Base-by-base conservation (phyloP, 2,797 vertebrate species). In the Ceyx erithaca region DNA sequence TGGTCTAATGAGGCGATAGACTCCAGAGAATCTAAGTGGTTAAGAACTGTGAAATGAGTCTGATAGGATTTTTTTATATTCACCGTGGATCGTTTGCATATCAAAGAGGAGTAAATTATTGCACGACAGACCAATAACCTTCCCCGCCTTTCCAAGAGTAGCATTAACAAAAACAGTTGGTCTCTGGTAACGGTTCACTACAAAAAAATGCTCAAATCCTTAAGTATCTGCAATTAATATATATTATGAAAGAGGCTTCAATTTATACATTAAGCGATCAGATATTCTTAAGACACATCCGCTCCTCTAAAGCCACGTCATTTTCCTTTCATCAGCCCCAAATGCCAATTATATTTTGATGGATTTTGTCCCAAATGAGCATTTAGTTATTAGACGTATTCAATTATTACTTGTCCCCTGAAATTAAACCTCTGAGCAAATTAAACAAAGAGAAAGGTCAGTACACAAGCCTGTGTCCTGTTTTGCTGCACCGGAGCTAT, bases 81-180 rank as follows among this genome's bases (percentile, higher is more conserved):
- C 99, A 99, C 98, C 98, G 98, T 97, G 97, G 98, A 99, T 99
- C 98, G 98, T 99, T 99, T 99, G 99, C 99, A 99, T 99, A 99
- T 99, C 99, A 99, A 99, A 99, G 99, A 99, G 99, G 98, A 98
- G 98, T 99, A 99, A 99, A 99, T 99, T 98, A 99, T 99, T 98
- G 99, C 98, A 98, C 98, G 98, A 99, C 99, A 98, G 99, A 99
- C 99, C 99, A 99, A 99, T 99, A 99, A 99, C 99, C 99, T 99
- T 98, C 98, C 97, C 98, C 97, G 97, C 98, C 98, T 98, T 97
- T 98, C 97, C 83, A 70, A 97, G 97, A 97, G 96, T 95, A 96
- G 96, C 92, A 92, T 97, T 98, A 97, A 98, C 97, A 98, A 98
- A 98, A 98, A 98, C 97, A 98, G 97, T 98, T 96, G 97, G 97